These are phyloP conservation scores for Anarsia innoxiella DNA, from an alignment of 2,888 invertebrate genomes.

Conservation along the genomic window DNA sequence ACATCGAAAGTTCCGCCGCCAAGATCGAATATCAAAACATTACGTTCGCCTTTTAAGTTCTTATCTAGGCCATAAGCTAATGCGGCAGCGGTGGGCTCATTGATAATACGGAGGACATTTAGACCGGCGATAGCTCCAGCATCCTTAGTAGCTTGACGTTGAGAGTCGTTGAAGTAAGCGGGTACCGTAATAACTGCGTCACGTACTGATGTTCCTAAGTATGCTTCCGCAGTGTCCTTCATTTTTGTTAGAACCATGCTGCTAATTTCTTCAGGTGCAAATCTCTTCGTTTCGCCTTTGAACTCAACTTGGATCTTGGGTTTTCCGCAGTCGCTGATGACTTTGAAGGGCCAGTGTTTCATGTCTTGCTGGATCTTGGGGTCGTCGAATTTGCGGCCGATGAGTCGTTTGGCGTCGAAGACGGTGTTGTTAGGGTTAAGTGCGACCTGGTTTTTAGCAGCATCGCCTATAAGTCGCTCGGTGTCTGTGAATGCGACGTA, in stretches of 20 bases:
- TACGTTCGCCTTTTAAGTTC: constrained; percentile 78
- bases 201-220: constrained; percentile 78
- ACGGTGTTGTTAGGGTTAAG: too few species aligned
- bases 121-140: too few species aligned
- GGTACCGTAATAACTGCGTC: constrained; percentile 88
- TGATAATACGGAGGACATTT: constrained; percentile 90
- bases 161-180: too few species aligned
- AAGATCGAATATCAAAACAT: constrained; percentile 79
- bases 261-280: constrained; percentile 82
- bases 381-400: constrained; percentile 86
- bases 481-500: constrained; percentile 92
- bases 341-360: constrained; percentile 89
- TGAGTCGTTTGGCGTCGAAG: too few species aligned
- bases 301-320: constrained; percentile 81
- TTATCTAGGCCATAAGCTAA: constrained; percentile 83
- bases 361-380: constrained; percentile 85
- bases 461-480: constrained; percentile 86
- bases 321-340: constrained; percentile 78
- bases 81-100: constrained; percentile 86
- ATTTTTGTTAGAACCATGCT: constrained; percentile 78
- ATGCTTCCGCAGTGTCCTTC: too few species aligned
- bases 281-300: constrained; percentile 78
- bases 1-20: constrained; percentile 86
- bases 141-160: too few species aligned
- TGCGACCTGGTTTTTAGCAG: too few species aligned